These are phyloP conservation scores for Palloptera scutellata DNA, from an alignment of 2,888 invertebrate genomes.

Conservation along the genomic window DNA sequence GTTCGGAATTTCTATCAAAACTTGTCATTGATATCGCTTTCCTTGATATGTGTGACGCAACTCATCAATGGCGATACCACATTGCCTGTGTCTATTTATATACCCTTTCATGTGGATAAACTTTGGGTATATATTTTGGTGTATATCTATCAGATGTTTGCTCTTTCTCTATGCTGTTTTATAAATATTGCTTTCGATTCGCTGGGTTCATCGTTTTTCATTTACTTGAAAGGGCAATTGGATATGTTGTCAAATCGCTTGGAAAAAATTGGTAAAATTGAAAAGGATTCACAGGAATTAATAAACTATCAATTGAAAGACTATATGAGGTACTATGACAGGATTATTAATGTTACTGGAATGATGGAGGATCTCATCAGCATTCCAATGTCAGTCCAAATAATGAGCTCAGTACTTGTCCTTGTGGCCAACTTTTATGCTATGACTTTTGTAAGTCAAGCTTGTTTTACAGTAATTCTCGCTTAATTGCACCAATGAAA, in stretches of 20 bases:
- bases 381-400: conserved; percentile 52
- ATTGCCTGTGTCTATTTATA: conserved; percentile 44
- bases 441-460: conserved; percentile 48
- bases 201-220: conserved; percentile 47
- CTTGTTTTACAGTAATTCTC: not conserved
- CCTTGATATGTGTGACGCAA: conserved; percentile 38
- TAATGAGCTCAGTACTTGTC: conserved; percentile 53
- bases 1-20: conserved; percentile 42
- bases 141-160: conserved; percentile 43
- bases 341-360: conserved; percentile 41
- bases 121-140: conserved; percentile 40
- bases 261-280: conserved; percentile 40
- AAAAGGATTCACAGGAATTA: conserved; percentile 16
- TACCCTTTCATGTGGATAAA: conserved; percentile 39
- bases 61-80: conserved; percentile 37
- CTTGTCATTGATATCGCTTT: conserved; percentile 42
- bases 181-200: conserved; percentile 53
- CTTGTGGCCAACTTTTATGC: conserved; percentile 55
- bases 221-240: conserved; percentile 49
- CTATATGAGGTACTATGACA: conserved; percentile 44
- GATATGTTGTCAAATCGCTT: conserved; percentile 51
- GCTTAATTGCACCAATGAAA: too few species aligned
- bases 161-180: conserved; percentile 40
- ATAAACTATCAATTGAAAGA: conserved; percentile 44
- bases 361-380: conserved; percentile 47